These are phyloP conservation scores for Hexactinellida sp. DNA, from an alignment of 37 sponge, comb jelly and placozoan genomes.

Conservation along the genomic window DNA sequence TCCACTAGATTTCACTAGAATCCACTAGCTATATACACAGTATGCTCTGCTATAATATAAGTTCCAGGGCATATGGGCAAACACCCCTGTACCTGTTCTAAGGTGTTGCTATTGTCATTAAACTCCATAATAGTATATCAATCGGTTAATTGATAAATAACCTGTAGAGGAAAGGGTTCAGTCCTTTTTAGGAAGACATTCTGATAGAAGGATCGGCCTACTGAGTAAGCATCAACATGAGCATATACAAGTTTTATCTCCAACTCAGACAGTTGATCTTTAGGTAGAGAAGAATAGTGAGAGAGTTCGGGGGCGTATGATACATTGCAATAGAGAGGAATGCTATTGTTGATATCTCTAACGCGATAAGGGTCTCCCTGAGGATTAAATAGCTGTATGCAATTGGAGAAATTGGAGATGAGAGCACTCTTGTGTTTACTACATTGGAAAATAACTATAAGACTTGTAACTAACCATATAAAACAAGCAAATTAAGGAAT, in stretches of 20 bases:
- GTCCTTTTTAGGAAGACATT: neutral
- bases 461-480: neutral
- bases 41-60: too few relatives aligned
- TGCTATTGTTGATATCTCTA: neutral
- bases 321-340: neutral
- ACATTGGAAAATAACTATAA: neutral
- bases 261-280: neutral
- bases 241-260: neutral
- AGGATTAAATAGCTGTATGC: neutral
- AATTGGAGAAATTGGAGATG: neutral
- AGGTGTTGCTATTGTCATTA: too few relatives aligned
- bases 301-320: neutral
- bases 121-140: too few relatives aligned
- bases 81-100: too few relatives aligned
- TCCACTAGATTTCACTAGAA: too few relatives aligned
- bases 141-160: neutral
- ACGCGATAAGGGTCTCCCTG: neutral
- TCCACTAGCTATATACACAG: too few relatives aligned
- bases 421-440: neutral
- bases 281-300: neutral
- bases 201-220: neutral
- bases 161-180: neutral
- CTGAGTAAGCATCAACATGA: neutral
- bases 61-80: too few relatives aligned
- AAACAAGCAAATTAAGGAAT: too few relatives aligned